phyloP scores from a whole-genome alignment of 2,888 invertebrate species.

The Hylaea fasciaria region DNA sequence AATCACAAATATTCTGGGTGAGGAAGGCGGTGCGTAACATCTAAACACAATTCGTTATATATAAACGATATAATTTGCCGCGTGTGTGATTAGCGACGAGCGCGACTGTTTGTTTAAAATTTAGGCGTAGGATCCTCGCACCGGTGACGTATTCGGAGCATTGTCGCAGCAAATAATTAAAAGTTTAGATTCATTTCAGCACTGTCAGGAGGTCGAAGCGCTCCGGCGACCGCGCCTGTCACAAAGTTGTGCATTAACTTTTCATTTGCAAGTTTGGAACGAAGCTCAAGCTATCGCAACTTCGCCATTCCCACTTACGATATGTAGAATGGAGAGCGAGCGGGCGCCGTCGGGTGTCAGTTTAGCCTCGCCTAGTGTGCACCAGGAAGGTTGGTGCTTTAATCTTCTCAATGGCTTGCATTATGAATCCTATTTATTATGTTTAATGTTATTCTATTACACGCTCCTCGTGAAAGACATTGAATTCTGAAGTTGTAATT shows the following conservation, averaged over 20 bases:
- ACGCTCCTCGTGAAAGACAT: no score
- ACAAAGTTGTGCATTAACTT: conserved; percentile 77
- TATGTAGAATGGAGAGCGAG: conserved; percentile 50
- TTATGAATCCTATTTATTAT: conserved; percentile 4
- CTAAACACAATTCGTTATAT: conserved; percentile 29
- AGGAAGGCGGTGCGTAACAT: conserved; percentile 11
- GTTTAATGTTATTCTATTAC: no score
- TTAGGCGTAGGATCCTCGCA: conserved; percentile 36
- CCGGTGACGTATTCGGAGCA: conserved; percentile 57
- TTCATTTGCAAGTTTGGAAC: conserved; percentile 77
- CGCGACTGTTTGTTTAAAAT: conserved; percentile 37
- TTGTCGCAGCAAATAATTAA: conserved; percentile 68
- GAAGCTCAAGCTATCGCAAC: conserved; percentile 64
- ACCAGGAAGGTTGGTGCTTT: conserved; percentile 7
- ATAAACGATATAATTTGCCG: conserved; percentile 35
- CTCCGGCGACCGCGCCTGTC: conserved; percentile 67
- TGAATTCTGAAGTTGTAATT: no score
- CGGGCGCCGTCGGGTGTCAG: conserved; percentile 29
- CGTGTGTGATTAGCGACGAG: conserved; percentile 40
- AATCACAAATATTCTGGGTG: conserved; percentile 26
- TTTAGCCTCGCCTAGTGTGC: conserved; percentile 12
- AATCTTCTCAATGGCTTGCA: conserved; percentile 22
- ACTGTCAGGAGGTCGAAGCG: conserved; percentile 61
- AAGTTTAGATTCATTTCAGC: conserved; percentile 70
- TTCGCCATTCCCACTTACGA: conserved; percentile 62